A percentile compares a stretch with the other conserved stretches of the same genome.
phyloP scores from a whole-genome alignment of 1,140 invertebrate genomes.

The Drosophila kepulauana region DNA sequence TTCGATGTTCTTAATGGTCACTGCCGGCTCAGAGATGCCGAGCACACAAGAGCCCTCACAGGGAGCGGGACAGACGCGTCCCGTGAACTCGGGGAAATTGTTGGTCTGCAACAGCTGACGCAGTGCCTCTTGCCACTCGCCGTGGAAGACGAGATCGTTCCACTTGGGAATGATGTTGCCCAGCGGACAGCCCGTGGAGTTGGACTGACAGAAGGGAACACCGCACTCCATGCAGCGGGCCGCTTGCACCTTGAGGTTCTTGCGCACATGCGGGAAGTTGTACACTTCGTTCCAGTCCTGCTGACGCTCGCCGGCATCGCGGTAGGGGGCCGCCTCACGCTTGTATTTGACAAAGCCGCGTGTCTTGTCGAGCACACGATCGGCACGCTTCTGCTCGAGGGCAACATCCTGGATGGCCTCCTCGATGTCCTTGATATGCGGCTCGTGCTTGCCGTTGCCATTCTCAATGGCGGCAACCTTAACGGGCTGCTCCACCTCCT shows the following conservation, averaged over 20 bases:
- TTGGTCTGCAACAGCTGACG: slow-evolving; percentile 98
- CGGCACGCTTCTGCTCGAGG: slow-evolving; percentile 91
- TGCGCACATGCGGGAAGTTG: slow-evolving; percentile 93
- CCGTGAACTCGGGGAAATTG: slow-evolving; percentile 99
- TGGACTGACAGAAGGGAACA: slow-evolving; percentile 99
- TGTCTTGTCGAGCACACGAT: slow-evolving; percentile 95
- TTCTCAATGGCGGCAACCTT: slow-evolving; percentile 85
- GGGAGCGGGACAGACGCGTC: slow-evolving; percentile 98
- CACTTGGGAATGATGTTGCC: slow-evolving; percentile 99
- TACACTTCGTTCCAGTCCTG: slow-evolving; percentile 99
- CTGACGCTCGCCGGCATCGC: slow-evolving; percentile 92
- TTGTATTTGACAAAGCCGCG: slow-evolving; percentile 98
- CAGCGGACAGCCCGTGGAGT: slow-evolving; percentile 96
- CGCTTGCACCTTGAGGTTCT: slow-evolving; percentile 95
- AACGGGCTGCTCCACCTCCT: slow-evolving; percentile 85
- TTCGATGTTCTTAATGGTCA: slow-evolving; percentile 99
- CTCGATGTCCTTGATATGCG: slow-evolving; percentile 93
- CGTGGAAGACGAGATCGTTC: slow-evolving; percentile 98
- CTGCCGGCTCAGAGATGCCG: slow-evolving; percentile 97
- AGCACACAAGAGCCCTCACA: slow-evolving; percentile 99
- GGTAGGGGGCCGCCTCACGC: slow-evolving; percentile 93
- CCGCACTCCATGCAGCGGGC: slow-evolving; percentile 99
- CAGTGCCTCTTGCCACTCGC: slow-evolving; percentile 98
- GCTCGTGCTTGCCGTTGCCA: slow-evolving; percentile 85
- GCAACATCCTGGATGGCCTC: slow-evolving; percentile 92